Conservation (phyloP, 37 sponge, comb jelly and placozoan genomes). For the Aplysina aerophoba region DNA sequence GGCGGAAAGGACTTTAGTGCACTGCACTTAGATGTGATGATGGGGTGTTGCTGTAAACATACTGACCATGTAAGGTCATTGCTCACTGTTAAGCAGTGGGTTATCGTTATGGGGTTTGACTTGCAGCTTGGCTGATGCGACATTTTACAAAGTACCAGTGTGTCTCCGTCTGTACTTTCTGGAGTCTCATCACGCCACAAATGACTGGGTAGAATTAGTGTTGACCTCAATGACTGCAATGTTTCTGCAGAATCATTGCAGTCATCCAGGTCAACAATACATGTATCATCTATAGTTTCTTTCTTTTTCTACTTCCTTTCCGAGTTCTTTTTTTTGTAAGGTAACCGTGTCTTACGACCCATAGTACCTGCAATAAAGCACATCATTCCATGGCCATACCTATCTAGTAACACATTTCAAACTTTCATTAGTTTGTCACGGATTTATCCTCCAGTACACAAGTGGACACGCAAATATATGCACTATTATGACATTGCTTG, state of each 20-base stretch:
- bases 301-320: constrained; percentile 2
- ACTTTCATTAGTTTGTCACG: not conserved
- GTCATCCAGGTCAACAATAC: not conserved
- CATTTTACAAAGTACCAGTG: constrained; percentile 7
- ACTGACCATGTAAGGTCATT: constrained; percentile 7
- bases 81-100: constrained; percentile 34
- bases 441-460: not conserved
- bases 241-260: constrained; percentile 6
- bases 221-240: too few relatives aligned
- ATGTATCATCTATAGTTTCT: constrained; percentile 1
- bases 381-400: constrained; percentile 4
- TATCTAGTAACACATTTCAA: constrained; percentile 6
- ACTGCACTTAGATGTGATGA: not conserved
- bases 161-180: not conserved
- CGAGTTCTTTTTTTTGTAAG: constrained; percentile 6
- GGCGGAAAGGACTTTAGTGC: constrained; percentile 16
- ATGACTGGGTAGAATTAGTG: not conserved
- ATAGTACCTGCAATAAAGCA: constrained; percentile 2
- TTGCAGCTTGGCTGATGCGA: constrained; percentile 3
- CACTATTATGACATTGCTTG: not conserved
- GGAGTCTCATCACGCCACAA: constrained; percentile 5
- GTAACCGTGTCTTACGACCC: constrained; percentile 4
- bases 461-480: not conserved
- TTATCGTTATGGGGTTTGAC: constrained; percentile 18
- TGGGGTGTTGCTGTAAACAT: not conserved